phyloP scores from a whole-genome alignment of 2,113 vertebrate species.

The Romanogobio albipinnatus region DNA sequence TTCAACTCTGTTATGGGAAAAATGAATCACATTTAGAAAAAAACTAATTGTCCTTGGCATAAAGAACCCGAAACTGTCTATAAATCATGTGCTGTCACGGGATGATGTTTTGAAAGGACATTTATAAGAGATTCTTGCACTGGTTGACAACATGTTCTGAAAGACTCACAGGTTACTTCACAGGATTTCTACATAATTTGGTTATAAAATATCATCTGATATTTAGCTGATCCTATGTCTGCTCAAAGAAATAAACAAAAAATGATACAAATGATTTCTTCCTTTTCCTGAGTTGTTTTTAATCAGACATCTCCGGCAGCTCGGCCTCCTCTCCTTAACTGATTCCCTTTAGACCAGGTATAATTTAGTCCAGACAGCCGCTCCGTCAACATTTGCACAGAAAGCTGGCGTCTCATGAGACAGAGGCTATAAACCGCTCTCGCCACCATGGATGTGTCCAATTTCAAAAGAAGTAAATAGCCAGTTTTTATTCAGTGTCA shows the following conservation, averaged over 20 bases:
- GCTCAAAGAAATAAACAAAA: background rate
- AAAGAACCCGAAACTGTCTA: background rate
- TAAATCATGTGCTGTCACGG: background rate
- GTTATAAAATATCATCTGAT: background rate
- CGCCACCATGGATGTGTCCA: background rate
- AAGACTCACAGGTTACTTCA: background rate
- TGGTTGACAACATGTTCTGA: background rate
- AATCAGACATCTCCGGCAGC: background rate
- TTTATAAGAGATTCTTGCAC: background rate
- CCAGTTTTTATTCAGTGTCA: background rate
- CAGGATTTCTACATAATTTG: background rate
- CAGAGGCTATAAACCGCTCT: background rate
- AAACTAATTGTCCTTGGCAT: background rate
- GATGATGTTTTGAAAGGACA: background rate
- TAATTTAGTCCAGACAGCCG: constrained; percentile 42
- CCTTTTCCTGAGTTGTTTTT: background rate
- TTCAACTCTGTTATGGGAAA: background rate
- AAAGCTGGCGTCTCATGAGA: background rate
- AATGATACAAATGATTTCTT: background rate
- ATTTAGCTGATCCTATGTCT: background rate
- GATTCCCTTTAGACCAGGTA: constrained; percentile 20
- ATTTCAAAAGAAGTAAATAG: constrained; percentile 11
- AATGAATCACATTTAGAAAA: background rate
- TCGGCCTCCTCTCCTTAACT: background rate
- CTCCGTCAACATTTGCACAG: background rate